phyloP scores from a whole-genome alignment of 2,113 vertebrate genomes.

The Callipepla californica region DNA sequence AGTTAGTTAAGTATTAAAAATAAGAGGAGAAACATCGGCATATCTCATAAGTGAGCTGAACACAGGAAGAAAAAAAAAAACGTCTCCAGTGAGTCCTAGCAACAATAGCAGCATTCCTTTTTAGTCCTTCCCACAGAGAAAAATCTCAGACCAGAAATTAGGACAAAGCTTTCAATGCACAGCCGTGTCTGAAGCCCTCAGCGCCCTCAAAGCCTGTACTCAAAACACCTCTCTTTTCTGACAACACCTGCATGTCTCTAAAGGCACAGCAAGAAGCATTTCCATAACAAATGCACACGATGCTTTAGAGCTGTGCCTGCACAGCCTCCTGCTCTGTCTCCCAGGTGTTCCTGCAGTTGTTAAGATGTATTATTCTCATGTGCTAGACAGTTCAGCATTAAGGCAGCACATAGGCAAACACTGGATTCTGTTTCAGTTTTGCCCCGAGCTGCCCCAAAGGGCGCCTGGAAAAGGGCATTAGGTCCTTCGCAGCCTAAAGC shows the following conservation, averaged over 20 bases:
- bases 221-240: constrained; percentile 1
- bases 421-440: neutral
- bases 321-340: neutral
- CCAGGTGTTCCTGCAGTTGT: neutral
- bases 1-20: neutral
- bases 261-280: neutral
- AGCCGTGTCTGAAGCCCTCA: neutral
- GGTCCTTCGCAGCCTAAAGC: neutral
- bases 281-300: neutral
- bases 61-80: neutral
- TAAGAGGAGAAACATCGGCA: neutral
- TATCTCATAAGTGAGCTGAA: neutral
- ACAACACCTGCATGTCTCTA: neutral
- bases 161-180: neutral
- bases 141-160: constrained; percentile 8
- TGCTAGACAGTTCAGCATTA: neutral
- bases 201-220: neutral
- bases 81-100: neutral
- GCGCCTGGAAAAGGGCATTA: neutral
- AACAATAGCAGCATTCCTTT: neutral
- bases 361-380: neutral
- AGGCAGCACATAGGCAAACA: neutral
- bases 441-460: neutral
- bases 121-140: neutral
- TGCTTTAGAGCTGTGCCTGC: neutral